Evolutionary conservation across 2,797 vertebrate species (phyloP), one percentile per base, ranked within the genome.

Genomic region (Acipenser oxyrinchus): DNA sequence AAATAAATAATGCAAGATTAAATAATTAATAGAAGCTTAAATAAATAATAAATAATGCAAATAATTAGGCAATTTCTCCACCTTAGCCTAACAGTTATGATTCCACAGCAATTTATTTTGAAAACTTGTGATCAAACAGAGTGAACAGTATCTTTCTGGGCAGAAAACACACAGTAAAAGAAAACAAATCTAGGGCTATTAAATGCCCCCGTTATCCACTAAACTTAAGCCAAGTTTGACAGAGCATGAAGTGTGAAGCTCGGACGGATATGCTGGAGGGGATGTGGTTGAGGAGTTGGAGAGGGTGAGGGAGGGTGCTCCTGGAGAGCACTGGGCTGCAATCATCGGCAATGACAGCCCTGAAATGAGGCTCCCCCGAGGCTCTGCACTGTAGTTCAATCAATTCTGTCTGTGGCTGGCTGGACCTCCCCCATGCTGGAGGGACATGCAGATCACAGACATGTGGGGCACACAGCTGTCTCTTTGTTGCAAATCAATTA

Each of bases 381-480:
- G 80, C 80, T 74, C 51, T 0, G 53, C 68, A 59, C 76, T 78
- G 74, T 37, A 72, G 73, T 77, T 81, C 78, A 81, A 82, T 82
- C 75, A 77, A 82, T 84, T 82, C 60, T 82, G 82, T 79, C 75
- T 81, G 73, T 13, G 64, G 60, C 23, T 0, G 73, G 49, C 70
- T 66, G 65, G 71, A 72, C 69, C 60, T 70, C 64, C 68, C 68
- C 10, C 53, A 10, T 7, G 69, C 68, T 68, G 71, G 73, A 69
- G 72, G 67, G 75, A 75, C 74, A 74, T 62, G 1, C 3, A 74
- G 77, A 79, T 48, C 0, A 69, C 66, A 71, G 79, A 80, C 81
- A 83, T 82, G 79, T 82, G 82, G 80, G 72, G 71, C 1, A 1
- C 76, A 76, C 84, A 86, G 81, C 80, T 84, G 83, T 73, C 79